phyloP scores from a whole-genome alignment of 2,797 vertebrate genomes.

The Zenarchopterus dispar region DNA sequence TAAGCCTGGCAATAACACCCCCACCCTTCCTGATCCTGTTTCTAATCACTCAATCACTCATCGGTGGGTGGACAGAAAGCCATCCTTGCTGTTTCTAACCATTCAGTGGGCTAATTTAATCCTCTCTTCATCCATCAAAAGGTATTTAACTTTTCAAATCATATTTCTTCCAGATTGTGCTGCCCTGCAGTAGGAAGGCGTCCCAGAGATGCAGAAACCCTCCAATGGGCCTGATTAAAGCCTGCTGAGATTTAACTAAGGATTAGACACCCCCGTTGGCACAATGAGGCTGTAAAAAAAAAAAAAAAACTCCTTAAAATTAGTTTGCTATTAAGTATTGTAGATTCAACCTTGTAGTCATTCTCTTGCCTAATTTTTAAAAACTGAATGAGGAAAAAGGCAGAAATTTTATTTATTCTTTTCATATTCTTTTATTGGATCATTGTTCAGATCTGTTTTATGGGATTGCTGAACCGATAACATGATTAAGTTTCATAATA shows the following conservation, averaged over 20 bases:
- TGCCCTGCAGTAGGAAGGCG: conserved; percentile 36
- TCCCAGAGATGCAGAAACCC: conserved; percentile 41
- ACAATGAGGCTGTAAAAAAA: conserved; percentile 23
- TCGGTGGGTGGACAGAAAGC: conserved; percentile 66
- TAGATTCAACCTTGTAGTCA: conserved; percentile 23
- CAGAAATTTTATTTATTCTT: neutral
- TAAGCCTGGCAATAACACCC: conserved; percentile 20
- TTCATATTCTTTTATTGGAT: conserved; percentile 5
- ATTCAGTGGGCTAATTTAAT: conserved; percentile 64
- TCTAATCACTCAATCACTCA: conserved; percentile 59
- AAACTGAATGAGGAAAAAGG: conserved; percentile 2
- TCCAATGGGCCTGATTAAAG: conserved; percentile 69
- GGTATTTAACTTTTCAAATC: conserved; percentile 54
- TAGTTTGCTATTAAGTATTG: conserved; percentile 50
- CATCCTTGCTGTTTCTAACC: conserved; percentile 31
- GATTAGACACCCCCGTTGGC: conserved; percentile 64
- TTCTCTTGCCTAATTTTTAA: conserved; percentile 19
- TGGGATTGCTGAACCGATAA: conserved; percentile 6
- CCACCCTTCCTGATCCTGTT: conserved; percentile 37
- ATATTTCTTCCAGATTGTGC: conserved; percentile 28
- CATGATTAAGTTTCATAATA: neutral
- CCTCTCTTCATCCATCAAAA: conserved; percentile 55
- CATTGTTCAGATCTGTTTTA: neutral
- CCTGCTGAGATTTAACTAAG: conserved; percentile 63
- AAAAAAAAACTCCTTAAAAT: conserved; percentile 45